Base-by-base conservation (phyloP, 1,140 invertebrate species). In the Brachionus rotundiformis region DNA sequence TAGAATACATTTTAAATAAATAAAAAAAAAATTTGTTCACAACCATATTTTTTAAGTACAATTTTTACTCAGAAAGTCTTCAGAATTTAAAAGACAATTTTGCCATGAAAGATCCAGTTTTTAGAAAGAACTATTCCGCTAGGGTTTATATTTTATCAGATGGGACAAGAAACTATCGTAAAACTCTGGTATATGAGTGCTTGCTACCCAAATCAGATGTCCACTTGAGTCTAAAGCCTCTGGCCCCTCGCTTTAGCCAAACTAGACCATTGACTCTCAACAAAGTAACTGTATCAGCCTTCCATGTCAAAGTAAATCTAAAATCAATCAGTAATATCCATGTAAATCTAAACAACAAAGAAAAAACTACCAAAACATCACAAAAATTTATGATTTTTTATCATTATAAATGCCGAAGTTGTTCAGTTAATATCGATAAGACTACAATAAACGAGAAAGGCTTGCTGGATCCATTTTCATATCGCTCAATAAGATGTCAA, bases 301-400 rank as follows among this genome's bases (percentile, higher is more conserved):
- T 79, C 27, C 76, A 63, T 13, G 44, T 79, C 11, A 79, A 63
- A 79, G n/a, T 73, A 8, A 73, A 73, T 44, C 41, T 73, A 13
- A 25, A 44, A 29, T 41, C 68, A 41, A 31, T 73, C 6, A 41
- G 36, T 16, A 41, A 41, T 54, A 79, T 79, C 11, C 29, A 79
- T 59, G 76, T 63, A n/a, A 59, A 59, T 39, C 19, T 73, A 7
- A 44, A 41, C 11, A 27, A 0, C 1, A 39, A 8, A 23, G 19
- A 19, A 44, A 59, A 25, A 19, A 27, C n/a, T 16, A 36, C 13
- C 47, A 6, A 36, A 59, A 36, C 47, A 63, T 19, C 31, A 29
- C 76, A 79, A 79, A 79, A 41, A 41, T 79, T 59, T 41, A 13
- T 79, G n/a, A 23, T 79, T 59, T 79, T 79, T 39, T 79, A 54